Evolutionary conservation across 1,140 invertebrate species (phyloP), one percentile per base, ranked within the genome.

Genomic region (Aphidius ervi): DNA sequence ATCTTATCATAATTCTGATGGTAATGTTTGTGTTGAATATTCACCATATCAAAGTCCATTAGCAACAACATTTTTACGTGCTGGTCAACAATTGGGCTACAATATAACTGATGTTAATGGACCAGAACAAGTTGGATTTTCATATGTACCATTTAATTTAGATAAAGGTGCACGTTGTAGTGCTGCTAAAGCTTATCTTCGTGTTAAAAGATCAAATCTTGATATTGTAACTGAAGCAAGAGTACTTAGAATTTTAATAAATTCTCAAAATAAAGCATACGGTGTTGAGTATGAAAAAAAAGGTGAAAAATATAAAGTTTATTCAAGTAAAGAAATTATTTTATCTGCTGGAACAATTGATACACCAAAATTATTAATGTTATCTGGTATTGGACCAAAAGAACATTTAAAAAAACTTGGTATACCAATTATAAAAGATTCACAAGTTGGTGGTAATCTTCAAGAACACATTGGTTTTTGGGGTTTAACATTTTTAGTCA

Each of bases 401-500:
- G 75, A 85, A 23, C 85, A 91, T 64, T 76, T 96, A 5, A 73
- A 85, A 49, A 82, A 86, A 31, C 73, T 92, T 2, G 85, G 85
- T 0, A 87, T 93, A 31, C 78, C 83, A 0, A 74, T 88, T 0
- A 73, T 91, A 8, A 76, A 87, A 68, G 83, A 89, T 61, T 74
- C 88, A 9, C 83, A 81, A 52, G 90, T 91, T 2, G 91, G 91
- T 0, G 76, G 85, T 67, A 86, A 84, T 6, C 68, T 92, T 31
- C 87, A 88, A 68, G 91, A 93, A 65, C 91, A 93, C 65, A 81
- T 89, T 53, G 85, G 84, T 5, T 89, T 87, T 65, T 77, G 85
- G 1, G 88, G 85, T 2, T 67, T 88, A 47, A 81, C 80, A 1
- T 87, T 88, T 60, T 69, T 82, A 46, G 74, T 86, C 3, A 77